phyloP scores from a whole-genome alignment of 2,797 vertebrate species.

The Sebastes melanostomus region DNA sequence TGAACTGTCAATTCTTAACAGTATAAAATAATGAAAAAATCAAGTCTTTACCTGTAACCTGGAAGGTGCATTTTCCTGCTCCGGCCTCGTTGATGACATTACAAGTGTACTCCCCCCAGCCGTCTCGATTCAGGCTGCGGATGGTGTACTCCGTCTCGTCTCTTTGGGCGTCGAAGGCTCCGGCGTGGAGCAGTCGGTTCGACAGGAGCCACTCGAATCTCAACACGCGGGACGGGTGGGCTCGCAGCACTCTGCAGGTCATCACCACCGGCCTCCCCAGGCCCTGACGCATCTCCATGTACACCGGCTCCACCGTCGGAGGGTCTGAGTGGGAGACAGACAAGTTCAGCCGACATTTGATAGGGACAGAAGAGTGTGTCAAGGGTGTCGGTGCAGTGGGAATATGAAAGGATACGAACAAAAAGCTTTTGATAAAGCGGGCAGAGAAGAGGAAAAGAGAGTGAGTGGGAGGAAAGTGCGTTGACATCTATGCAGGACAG shows the following conservation, averaged over 20 bases:
- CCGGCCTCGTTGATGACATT: constrained; percentile 97
- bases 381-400: not conserved
- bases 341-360: constrained; percentile 21
- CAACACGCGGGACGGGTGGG: constrained; percentile 92
- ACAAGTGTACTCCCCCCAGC: constrained; percentile 94
- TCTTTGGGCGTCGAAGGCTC: constrained; percentile 88
- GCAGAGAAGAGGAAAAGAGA: not conserved
- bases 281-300: constrained; percentile 93
- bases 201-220: constrained; percentile 95
- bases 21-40: not conserved
- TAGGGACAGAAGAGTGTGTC: not conserved
- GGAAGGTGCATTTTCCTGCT: constrained; percentile 93
- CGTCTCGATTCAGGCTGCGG: constrained; percentile 89
- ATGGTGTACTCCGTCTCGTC: constrained; percentile 92
- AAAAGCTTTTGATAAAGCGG: not conserved
- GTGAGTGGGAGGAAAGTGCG: not conserved
- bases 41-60: constrained; percentile 87
- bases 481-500: not conserved
- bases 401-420: not conserved
- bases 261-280: constrained; percentile 89
- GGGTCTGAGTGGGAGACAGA: constrained; percentile 83
- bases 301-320: constrained; percentile 91
- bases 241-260: constrained; percentile 93
- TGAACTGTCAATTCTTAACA: not conserved
- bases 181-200: constrained; percentile 88